phyloP scores from a whole-genome alignment of 2,113 vertebrate species.

The Saimiri boliviensis region DNA sequence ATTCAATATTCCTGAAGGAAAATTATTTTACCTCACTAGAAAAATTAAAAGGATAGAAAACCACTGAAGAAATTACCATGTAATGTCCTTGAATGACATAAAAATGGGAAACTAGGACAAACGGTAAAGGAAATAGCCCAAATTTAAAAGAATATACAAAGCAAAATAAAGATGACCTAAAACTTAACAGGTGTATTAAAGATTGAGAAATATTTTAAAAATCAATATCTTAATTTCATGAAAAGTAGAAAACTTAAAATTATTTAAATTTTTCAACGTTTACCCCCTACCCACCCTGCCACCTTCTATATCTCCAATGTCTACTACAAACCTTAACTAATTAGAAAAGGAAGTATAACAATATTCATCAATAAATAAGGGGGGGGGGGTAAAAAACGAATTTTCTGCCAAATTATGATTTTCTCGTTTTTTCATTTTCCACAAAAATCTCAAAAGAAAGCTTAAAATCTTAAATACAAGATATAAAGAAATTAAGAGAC shows the following conservation, averaged over 20 bases:
- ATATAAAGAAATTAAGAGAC: not conserved
- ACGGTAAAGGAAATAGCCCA: not conserved
- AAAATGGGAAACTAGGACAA: conserved; percentile 2
- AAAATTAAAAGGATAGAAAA: not conserved
- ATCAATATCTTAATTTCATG: not conserved
- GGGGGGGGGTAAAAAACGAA: too few species aligned
- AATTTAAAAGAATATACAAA: not conserved
- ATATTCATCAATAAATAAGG: not conserved
- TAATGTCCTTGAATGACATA: not conserved
- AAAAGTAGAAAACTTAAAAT: not conserved
- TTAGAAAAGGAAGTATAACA: not conserved
- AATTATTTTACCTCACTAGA: not conserved
- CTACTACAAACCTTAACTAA: not conserved
- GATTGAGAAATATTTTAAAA: conserved; percentile 10
- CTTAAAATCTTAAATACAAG: not conserved
- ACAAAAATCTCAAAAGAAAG: not conserved
- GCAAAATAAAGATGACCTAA: not conserved
- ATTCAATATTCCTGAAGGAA: not conserved
- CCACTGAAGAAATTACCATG: not conserved
- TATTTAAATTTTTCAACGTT: too few species aligned
- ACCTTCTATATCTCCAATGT: too few species aligned
- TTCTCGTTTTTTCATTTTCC: not conserved
- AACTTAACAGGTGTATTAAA: not conserved
- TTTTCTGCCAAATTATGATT: not conserved
- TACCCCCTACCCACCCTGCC: too few species aligned